Base-by-base conservation (phyloP, 2,797 vertebrate species). In the Knipowitschia caucasica region DNA sequence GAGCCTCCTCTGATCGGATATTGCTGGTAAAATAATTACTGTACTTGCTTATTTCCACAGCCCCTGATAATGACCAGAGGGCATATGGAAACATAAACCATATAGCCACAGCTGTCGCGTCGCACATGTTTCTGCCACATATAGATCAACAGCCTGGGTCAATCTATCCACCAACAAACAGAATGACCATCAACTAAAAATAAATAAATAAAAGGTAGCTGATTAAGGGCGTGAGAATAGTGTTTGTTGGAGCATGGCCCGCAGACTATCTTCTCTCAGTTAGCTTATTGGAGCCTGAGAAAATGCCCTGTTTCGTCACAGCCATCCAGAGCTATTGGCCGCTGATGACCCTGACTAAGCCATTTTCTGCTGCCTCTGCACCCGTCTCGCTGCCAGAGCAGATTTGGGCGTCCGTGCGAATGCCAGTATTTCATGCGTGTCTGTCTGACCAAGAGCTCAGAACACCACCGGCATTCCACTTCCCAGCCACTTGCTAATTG, bases 311-410 rank as follows among this genome's bases (percentile, higher is more conserved):
- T 73, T 64, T 73, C 72, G 72, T 86, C 82, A 73, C 75, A 73
- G 81, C 66, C 61, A 65, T 81, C 75, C 60, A 69, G 67, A 80
- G 73, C 76, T 71, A 75, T 76, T 78, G 83, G 84, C 78, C 67
- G 72, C 68, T 71, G 79, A 81, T 75, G 81, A 82, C 82, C 86
- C 78, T 85, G 85, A 86, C 83, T 75, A 83, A 87, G 80, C 82
- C 80, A 72, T 79, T 83, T 86, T 81, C 80, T 83, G 72, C 80
- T 77, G 84, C 72, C 74, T 77, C 61, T 75, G 76, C 78, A 71
- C 62, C 56, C 33, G 55, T 65, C 66, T 50, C 63, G 56, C 59
- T 69, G 67, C 74, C 80, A 77, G 69, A 78, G 64, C 68, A 80
- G 75, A 83, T 82, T 84, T 81, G 73, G 59, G 58, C 69, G 75